Base-by-base conservation (phyloP, 2,888 invertebrate species). In the Amblyjoppa proteus region DNA sequence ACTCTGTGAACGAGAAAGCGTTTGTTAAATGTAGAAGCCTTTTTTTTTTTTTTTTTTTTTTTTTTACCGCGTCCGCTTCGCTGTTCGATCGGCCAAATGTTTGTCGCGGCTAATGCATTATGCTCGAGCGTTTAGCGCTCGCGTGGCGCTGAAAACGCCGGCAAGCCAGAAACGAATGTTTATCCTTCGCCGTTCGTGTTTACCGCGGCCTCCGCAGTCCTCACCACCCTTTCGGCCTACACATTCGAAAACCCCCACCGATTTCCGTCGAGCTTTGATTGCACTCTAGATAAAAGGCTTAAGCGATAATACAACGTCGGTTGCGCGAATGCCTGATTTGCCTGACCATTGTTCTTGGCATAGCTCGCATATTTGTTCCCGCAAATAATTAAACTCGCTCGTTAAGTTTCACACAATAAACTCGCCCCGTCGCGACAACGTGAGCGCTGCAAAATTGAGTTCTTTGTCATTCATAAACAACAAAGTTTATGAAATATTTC, bases 271-370 rank as follows among this genome's bases (percentile, higher is more conserved):
- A 25, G 76, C 49, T 73, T 28, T 84, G 73, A 84, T 87, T 90
- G 87, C 87, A 83, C 84, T 88, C 86, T 89, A 88, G 92, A 92
- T 92, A 91, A 91, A 91, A 90, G 89, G 91, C 91, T 91, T 91
- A 89, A 74, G 74, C 88, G 87, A 88, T 90, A 90, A 91, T 91
- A 84, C 85, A 82, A 82, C 45, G 45, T 87, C 88, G 87, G 56
- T 84, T 66, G 71, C 31, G 69, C 25, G 51, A 25, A n/a, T 16
- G 28, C 51, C 25, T 20, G 0, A 38, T 51, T 64, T 49, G 31
- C 51, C 34, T 49, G 11, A 28, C 66, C 20, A 81, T 45, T 76
- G 69, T 64, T 82, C 70, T 41, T 45, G 34, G 71, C 41, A 13
- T 58, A 31, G 51, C 20, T 45, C 45, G 58, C 20, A 70, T 49